Conservation (phyloP, 2,113 vertebrate species). For the Zapus hudsonius region DNA sequence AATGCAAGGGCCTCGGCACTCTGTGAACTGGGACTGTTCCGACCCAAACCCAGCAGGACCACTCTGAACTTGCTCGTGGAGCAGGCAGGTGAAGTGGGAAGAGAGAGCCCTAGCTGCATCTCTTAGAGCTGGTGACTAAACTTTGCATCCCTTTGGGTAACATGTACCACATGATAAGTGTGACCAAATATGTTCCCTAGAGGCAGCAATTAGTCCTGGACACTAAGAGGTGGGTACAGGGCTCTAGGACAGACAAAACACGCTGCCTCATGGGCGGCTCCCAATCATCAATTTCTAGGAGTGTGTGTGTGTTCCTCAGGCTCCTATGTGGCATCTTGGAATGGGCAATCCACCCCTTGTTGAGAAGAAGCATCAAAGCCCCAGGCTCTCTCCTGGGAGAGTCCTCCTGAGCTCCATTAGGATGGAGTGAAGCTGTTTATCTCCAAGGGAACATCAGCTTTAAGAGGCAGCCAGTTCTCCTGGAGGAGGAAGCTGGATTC, state of each 20-base stretch:
- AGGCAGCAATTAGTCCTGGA: neutral
- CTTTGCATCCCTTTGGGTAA: neutral
- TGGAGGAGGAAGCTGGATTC: neutral
- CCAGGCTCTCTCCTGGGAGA: neutral
- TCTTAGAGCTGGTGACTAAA: neutral
- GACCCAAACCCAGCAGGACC: neutral
- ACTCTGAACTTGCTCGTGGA: neutral
- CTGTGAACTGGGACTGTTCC: neutral
- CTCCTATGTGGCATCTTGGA: neutral
- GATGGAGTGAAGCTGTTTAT: neutral
- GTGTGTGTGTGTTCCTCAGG: neutral
- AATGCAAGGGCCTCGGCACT: neutral
- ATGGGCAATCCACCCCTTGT: neutral
- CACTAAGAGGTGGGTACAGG: neutral
- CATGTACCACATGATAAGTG: neutral
- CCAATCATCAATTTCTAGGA: neutral
- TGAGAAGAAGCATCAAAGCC: neutral
- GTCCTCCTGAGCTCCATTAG: neutral
- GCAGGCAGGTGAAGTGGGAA: neutral
- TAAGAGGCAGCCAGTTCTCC: neutral
- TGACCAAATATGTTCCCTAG: neutral
- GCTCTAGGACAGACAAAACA: neutral
- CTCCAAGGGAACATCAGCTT: neutral
- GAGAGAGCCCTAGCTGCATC: neutral
- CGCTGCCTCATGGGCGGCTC: neutral